These are phyloP conservation scores for Oreochromis tanganicae DNA, from an alignment of 2,113 vertebrate species.

Conservation along the genomic window DNA sequence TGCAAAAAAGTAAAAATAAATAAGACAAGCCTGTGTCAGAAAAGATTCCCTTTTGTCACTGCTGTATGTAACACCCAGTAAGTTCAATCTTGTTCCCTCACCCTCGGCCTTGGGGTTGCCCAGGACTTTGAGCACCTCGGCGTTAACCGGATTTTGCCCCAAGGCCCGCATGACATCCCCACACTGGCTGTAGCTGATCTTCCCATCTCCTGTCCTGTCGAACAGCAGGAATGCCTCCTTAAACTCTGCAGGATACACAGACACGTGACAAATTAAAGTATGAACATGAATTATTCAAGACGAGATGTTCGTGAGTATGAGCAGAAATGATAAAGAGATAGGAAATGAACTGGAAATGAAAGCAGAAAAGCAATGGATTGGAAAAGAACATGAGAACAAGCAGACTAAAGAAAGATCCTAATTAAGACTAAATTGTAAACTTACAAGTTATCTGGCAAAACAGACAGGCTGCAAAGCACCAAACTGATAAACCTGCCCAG, in stretches of 20 bases:
- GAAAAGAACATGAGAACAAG: not conserved
- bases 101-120: slow-evolving; percentile 93
- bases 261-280: not conserved
- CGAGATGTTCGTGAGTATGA: not conserved
- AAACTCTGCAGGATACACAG: slow-evolving; percentile 75
- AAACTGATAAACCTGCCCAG: not conserved
- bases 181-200: slow-evolving; percentile 86
- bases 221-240: slow-evolving; percentile 95
- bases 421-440: not conserved
- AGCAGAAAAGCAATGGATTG: not conserved
- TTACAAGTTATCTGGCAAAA: not conserved
- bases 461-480: not conserved
- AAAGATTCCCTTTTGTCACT: not conserved
- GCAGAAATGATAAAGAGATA: not conserved
- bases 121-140: slow-evolving; percentile 92
- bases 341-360: not conserved
- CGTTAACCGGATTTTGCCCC: slow-evolving; percentile 94
- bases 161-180: slow-evolving; percentile 91
- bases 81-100: slow-evolving; percentile 48
- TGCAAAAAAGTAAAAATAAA: slow-evolving; percentile 36
- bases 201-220: slow-evolving; percentile 88
- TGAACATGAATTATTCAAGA: not conserved
- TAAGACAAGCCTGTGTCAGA: not conserved
- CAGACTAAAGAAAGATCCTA: not conserved
- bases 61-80: not conserved